phyloP scores from a whole-genome alignment of 2,797 vertebrate genomes.

The Pipistrellus kuhlii region DNA sequence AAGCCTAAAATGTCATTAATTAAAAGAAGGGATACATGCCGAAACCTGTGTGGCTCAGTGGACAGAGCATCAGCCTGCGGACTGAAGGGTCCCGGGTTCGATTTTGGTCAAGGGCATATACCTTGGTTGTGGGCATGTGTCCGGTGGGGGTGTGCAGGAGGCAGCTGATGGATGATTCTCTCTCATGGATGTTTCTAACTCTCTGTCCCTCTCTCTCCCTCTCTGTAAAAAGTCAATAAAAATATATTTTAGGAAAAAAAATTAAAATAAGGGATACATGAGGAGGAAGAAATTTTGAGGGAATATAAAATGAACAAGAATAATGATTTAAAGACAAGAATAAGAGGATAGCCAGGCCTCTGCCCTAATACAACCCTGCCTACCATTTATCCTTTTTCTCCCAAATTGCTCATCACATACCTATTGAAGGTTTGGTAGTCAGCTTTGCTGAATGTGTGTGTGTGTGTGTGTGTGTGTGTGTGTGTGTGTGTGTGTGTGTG shows the following conservation, averaged over 20 bases:
- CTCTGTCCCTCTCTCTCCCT: too few species aligned
- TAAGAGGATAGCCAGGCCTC: neutral
- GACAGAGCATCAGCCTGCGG: too few species aligned
- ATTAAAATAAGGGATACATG: neutral
- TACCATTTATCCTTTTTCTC: neutral
- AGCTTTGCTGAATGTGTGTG: neutral
- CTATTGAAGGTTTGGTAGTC: neutral
- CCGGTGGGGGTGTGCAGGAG: too few species aligned
- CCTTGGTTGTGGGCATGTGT: too few species aligned
- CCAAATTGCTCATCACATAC: neutral
- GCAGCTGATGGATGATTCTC: too few species aligned
- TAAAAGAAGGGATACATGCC: neutral
- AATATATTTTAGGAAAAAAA: neutral
- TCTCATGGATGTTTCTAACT: too few species aligned
- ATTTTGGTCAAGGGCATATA: too few species aligned
- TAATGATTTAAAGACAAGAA: conserved; percentile 22
- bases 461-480: too few species aligned
- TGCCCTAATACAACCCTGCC: neutral
- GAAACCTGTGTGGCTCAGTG: too few species aligned
- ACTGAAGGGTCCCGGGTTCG: too few species aligned
- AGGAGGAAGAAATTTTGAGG: conserved; percentile 3
- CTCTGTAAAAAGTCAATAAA: too few species aligned
- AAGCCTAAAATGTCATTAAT: neutral
- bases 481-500: too few species aligned
- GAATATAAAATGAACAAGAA: neutral